Evolutionary conservation across 2,113 vertebrate species (phyloP), one percentile per base, ranked within the genome.

Genomic region (Scomber japonicus): DNA sequence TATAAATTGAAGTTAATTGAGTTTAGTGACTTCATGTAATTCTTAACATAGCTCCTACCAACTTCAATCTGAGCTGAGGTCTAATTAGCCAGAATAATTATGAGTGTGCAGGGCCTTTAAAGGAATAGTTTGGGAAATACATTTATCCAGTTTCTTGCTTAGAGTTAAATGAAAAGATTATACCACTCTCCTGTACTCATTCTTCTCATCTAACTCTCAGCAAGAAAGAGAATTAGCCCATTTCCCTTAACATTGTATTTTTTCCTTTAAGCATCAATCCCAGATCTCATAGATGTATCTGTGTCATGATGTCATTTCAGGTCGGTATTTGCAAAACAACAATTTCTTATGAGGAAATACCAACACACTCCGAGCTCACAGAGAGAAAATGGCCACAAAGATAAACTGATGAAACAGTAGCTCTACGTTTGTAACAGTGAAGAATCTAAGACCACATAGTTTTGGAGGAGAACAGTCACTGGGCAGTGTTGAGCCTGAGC

Each of bases 401-500:
- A 90, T 74, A 81, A 56, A 74, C 11, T 54, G 55, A 85, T 76
- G 80, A 76, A 73, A 83, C 62, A 82, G 71, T 82, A 76, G 79
- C 61, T 84, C 16, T 75, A 80, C 67, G 51, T 82, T 83, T 65
- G 48, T 78, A 87, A 90, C 76, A 76, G 84, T 83, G 78, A 86
- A 50, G 50, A 75, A 81, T 76, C 80, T 80, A 88, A 85, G 81
- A 89, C 80, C 81, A 91, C 74, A 60, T 78, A 35, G 46, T 84
- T 80, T 78, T 74, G 63, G 55, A 66, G 88, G 80, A 88, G 86
- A 94, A 93, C 92, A 93, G 92, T 94, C 92, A 85, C 72, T 79
- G 86, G 90, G 89, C 92, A 92, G 92, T 92, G 90, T 89, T 92
- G 71, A 90, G 90, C 90, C 92, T 91, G 91, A 94, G 93, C 88